Conservation (phyloP, 2,797 vertebrate genomes). For the Oryzias dopingdopingensis region DNA sequence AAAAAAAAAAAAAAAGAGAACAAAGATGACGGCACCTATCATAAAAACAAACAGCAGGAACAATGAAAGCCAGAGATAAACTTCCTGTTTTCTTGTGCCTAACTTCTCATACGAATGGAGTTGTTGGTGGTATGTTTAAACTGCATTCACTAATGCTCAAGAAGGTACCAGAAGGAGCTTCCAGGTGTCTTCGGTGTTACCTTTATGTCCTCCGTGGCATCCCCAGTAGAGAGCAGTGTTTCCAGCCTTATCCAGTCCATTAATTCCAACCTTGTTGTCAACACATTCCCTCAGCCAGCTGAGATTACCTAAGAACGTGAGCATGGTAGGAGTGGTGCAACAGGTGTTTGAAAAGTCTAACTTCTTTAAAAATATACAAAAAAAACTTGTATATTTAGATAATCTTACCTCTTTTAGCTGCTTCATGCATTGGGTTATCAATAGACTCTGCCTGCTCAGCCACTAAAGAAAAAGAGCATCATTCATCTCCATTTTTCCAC, state of each 20-base stretch:
- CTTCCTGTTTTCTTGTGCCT: conserved; percentile 24
- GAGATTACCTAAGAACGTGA: conserved; percentile 84
- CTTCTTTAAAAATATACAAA: neutral
- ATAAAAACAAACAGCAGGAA: conserved; percentile 10
- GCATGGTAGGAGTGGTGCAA: no score
- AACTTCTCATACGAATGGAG: conserved; percentile 3
- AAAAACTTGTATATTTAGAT: neutral
- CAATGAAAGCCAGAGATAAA: conserved; percentile 5
- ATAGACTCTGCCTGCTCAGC: conserved; percentile 95
- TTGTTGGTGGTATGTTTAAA: neutral
- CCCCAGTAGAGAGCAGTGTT: conserved; percentile 97
- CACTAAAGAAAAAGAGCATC: conserved; percentile 74
- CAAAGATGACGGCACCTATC: neutral
- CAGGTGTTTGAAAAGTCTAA: no score
- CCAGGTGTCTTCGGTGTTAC: conserved; percentile 53
- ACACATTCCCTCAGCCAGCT: conserved; percentile 97
- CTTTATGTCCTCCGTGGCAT: conserved; percentile 95
- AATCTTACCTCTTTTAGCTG: conserved; percentile 90
- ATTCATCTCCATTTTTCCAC: neutral
- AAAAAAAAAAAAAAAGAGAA: conserved; percentile 21
- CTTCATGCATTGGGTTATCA: conserved; percentile 96
- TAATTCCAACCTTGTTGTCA: conserved; percentile 94
- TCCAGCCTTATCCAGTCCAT: conserved; percentile 96
- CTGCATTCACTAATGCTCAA: neutral
- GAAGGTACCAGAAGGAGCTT: neutral